Evolutionary conservation across 2,797 vertebrate species (phyloP).

Genomic region (Melanotaenia pygmaea): DNA sequence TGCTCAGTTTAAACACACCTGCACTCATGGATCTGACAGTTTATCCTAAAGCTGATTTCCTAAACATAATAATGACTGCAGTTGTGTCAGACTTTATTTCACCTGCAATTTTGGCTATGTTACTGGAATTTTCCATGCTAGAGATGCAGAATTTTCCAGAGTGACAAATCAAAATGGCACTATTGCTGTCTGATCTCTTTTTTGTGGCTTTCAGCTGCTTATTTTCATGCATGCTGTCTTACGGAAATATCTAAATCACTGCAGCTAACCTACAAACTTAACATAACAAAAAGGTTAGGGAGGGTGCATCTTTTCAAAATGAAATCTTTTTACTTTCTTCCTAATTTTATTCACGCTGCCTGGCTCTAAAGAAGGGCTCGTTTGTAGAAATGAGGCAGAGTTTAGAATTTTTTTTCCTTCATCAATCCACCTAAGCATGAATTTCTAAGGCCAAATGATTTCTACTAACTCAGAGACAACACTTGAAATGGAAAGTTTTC

Average conservation of each 20-base stretch:
- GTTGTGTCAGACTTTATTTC: constrained; percentile 21
- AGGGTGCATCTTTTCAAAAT: constrained; percentile 4
- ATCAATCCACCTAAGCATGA: constrained; percentile 48
- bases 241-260: neutral
- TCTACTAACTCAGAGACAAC: constrained; percentile 39
- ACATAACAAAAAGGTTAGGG: neutral
- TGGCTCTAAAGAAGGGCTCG: constrained; percentile 27
- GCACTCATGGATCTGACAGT: neutral
- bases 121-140: too few relatives aligned
- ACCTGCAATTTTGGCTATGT: neutral
- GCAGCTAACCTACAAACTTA: neutral
- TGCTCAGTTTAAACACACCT: neutral
- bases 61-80: constrained; percentile 1
- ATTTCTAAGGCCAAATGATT: constrained; percentile 56
- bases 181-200: too few relatives aligned
- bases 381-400: constrained; percentile 46
- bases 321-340: neutral
- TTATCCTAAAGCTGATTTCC: constrained; percentile 1
- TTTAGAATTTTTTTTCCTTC: neutral
- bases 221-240: neutral
- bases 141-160: too few relatives aligned
- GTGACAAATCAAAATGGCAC: too few relatives aligned
- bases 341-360: neutral
- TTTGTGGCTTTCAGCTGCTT: neutral
- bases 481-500: constrained; percentile 31